phyloP scores from a whole-genome alignment of 2,797 vertebrate species.

The Alfaro cultratus region DNA sequence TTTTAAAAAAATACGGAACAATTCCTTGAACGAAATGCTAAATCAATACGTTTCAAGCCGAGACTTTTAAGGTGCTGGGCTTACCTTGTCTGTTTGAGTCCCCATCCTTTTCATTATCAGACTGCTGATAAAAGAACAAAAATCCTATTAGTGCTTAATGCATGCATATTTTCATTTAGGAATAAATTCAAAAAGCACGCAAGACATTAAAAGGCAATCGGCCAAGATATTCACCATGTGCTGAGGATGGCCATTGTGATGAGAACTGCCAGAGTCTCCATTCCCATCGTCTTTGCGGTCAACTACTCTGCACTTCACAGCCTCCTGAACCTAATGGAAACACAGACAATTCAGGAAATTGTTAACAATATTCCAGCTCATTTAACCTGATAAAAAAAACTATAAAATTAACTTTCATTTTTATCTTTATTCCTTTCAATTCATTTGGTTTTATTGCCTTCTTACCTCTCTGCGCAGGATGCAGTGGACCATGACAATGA shows the following conservation, averaged over 20 bases:
- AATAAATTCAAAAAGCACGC: slow-evolving; percentile 64
- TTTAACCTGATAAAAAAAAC: slow-evolving; percentile 21
- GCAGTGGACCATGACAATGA: slow-evolving; percentile 99
- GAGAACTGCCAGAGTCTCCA: slow-evolving; percentile 95
- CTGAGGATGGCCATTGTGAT: slow-evolving; percentile 94
- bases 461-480: slow-evolving; percentile 94
- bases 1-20: slow-evolving; percentile 13
- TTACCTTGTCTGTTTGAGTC: slow-evolving; percentile 98
- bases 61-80: slow-evolving; percentile 26
- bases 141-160: slow-evolving; percentile 58
- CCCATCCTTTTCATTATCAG: slow-evolving; percentile 97
- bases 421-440: slow-evolving; percentile 2
- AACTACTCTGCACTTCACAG: slow-evolving; percentile 97
- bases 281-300: slow-evolving; percentile 97
- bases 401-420: slow-evolving; percentile 10
- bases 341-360: slow-evolving; percentile 22
- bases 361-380: slow-evolving; percentile 2
- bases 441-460: slow-evolving; percentile 1
- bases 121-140: slow-evolving; percentile 85
- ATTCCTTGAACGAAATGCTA: background rate
- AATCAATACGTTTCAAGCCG: slow-evolving; percentile 14
- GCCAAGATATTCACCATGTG: slow-evolving; percentile 87
- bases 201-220: slow-evolving; percentile 74
- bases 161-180: slow-evolving; percentile 67
- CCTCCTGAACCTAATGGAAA: slow-evolving; percentile 91